These are phyloP conservation scores for Novumbra hubbsi DNA, from an alignment of 2,797 vertebrate species.

Conservation along the genomic window DNA sequence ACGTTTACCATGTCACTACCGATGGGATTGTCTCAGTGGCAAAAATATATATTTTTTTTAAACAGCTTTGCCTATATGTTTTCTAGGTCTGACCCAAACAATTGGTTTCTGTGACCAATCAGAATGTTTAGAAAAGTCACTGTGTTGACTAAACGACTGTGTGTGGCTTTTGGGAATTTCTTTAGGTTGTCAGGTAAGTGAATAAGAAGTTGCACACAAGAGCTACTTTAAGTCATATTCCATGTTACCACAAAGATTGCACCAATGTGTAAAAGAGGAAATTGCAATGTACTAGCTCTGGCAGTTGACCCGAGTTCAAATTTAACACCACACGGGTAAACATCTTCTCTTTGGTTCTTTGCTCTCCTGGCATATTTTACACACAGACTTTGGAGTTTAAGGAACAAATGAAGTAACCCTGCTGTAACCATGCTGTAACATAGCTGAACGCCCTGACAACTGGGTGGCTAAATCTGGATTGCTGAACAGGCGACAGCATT, in stretches of 20 bases:
- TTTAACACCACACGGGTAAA: conserved; percentile 28
- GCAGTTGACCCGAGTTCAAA: conserved; percentile 20
- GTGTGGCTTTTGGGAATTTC: no score
- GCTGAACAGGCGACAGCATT: conserved; percentile 38
- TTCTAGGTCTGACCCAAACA: no score
- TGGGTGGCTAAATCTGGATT: conserved; percentile 33
- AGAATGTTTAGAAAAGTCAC: no score
- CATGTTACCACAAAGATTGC: neutral
- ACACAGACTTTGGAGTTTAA: conserved; percentile 14
- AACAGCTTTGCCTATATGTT: no score
- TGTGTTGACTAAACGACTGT: no score
- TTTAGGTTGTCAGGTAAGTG: no score
- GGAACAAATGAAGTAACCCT: conserved; percentile 29
- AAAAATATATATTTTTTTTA: no score
- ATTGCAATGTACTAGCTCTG: conserved; percentile 19
- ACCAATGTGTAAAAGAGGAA: neutral
- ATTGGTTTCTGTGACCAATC: no score
- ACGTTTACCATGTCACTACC: no score
- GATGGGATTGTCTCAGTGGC: no score
- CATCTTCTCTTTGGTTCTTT: conserved; percentile 11
- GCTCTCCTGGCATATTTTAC: neutral
- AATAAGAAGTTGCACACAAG: neutral
- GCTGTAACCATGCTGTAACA: neutral
- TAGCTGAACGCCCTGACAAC: conserved; percentile 22
- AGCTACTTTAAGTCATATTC: neutral